A percentile compares a stretch with the other conserved stretches of the same genome.
Conservation (phyloP, 1,140 invertebrate species). For the Laodelphax striatellus region DNA sequence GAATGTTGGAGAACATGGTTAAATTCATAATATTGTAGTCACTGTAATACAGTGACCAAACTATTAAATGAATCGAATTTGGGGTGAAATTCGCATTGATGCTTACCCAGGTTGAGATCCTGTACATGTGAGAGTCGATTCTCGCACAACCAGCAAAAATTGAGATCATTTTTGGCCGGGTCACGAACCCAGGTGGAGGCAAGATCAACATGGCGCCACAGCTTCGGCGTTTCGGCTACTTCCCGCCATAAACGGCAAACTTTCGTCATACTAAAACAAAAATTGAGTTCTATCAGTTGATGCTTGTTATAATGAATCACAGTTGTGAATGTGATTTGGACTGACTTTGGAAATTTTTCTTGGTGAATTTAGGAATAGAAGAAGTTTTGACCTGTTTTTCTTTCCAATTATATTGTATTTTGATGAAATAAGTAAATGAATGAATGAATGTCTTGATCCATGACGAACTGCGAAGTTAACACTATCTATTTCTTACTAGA, state of each 20-base stretch:
- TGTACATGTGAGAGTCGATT: constrained; percentile 56
- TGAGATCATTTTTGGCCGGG: constrained; percentile 51
- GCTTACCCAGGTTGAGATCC: constrained; percentile 62
- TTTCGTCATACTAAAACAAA: constrained; percentile 46
- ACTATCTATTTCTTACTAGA: no score
- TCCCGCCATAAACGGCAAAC: constrained; percentile 65
- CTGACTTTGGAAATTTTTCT: no score
- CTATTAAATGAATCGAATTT: background rate
- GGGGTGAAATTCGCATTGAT: background rate
- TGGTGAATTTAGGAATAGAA: no score
- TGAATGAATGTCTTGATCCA: no score
- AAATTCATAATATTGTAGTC: no score
- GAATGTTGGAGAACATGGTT: no score
- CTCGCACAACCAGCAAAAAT: constrained; percentile 61
- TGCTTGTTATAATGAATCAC: constrained; percentile 10
- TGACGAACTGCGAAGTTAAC: no score
- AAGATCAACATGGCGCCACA: constrained; percentile 69
- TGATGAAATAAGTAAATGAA: no score
- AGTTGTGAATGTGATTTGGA: no score
- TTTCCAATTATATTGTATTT: no score
- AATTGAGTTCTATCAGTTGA: background rate
- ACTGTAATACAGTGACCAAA: constrained; percentile 1
- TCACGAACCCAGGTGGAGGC: constrained; percentile 54
- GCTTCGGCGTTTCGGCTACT: constrained; percentile 46
- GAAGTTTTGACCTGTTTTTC: no score